Base-by-base conservation (phyloP, 2,888 invertebrate species). In the Drosophila meridiana region DNA sequence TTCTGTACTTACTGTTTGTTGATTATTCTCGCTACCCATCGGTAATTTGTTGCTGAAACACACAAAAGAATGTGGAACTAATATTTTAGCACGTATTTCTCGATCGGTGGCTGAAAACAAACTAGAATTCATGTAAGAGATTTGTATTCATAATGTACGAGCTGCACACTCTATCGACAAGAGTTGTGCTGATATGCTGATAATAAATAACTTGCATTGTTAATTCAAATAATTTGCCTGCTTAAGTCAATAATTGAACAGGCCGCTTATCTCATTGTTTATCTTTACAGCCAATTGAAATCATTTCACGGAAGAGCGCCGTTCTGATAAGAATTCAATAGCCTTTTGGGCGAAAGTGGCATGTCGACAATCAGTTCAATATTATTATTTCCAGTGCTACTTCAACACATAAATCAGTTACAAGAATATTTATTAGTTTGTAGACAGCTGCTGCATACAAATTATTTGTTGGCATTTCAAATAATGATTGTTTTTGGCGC, bases 181-280 rank as follows among this genome's bases (percentile, higher is more conserved):
- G 58, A 42, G 62, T 60, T 74, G 61, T 74, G 62, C 66, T 82
- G 63, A 76, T 83, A 78, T 72, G 70, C 80, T 78, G 71, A 71
- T 71, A 75, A 87, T 82, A 73, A 78, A 74, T 28, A 38, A 56
- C 62, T 56, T 77, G 78, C 81, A 78, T 63, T 80, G 45, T 32
- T 50, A 58, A 76, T 76, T 68, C 30, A 72, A 40, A 58, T 38
- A 69, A 45, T 42, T 43, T 30, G 42, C 34, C 45, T 56, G 52
- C 42, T 42, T 57, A 32, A 73, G 66, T 68, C 34, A 78, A 64
- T 67, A 38, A 13, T 34, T 32, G 32, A 34, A 11, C 34, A 38
- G 9, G 14, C 8, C 3, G 38, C 73, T 80, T 73, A 78, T 78
- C 78, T 56, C 34, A 48, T 52, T n/a, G 30, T 28, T 65, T 66